These are phyloP conservation scores for Epizoanthus fatuus DNA, from an alignment of 92 coral and sea anemone species.

Conservation along the genomic window DNA sequence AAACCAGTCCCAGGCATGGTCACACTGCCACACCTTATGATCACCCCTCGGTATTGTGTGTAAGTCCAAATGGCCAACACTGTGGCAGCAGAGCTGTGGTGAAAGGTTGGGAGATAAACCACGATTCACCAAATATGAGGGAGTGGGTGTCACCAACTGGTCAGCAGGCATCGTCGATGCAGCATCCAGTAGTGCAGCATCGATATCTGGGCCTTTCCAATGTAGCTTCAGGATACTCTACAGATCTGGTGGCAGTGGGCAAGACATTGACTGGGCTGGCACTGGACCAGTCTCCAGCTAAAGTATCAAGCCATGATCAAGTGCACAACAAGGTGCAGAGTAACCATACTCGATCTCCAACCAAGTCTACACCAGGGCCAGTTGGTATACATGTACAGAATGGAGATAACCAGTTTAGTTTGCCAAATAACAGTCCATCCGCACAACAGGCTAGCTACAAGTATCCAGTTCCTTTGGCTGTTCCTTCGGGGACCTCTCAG, in stretches of 20 bases:
- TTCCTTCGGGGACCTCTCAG: not conserved
- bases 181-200: not conserved
- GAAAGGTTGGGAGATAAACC: not conserved
- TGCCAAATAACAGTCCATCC: not conserved
- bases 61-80: too few relatives aligned
- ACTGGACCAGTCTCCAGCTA: not conserved
- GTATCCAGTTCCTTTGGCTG: not conserved
- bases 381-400: not conserved
- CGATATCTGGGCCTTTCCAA: not conserved
- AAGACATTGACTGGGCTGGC: not conserved
- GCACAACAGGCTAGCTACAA: not conserved
- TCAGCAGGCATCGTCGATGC: not conserved
- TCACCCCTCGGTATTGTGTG: too few relatives aligned
- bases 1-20: too few relatives aligned
- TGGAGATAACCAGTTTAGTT: not conserved
- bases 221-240: not conserved
- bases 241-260: conserved; percentile 15
- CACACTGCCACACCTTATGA: too few relatives aligned
- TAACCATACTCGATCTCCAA: not conserved
- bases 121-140: not conserved
- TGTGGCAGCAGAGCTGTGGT: not conserved
- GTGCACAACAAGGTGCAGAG: not conserved
- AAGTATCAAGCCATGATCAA: not conserved
- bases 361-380: not conserved
- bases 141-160: not conserved